Conservation (phyloP, 2,113 vertebrate genomes). For the Bos indicus region DNA sequence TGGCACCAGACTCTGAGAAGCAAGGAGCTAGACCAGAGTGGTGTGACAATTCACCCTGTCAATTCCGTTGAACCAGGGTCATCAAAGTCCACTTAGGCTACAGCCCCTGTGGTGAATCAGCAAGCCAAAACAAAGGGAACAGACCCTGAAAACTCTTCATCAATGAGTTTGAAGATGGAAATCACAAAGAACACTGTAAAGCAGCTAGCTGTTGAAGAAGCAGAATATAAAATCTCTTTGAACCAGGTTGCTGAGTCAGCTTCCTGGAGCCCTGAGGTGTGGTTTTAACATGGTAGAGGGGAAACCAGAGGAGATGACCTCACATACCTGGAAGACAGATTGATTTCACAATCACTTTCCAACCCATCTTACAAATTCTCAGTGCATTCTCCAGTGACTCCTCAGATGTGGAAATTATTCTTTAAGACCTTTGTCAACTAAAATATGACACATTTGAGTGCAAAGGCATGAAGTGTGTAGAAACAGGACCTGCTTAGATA, state of each 20-base stretch:
- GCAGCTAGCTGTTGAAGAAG: neutral
- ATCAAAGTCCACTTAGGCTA: neutral
- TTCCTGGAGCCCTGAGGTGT: slow-evolving; percentile 12
- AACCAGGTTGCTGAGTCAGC: neutral
- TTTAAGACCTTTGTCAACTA: neutral
- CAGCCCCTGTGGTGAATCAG: neutral
- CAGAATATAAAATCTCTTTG: slow-evolving; percentile 24
- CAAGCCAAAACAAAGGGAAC: neutral
- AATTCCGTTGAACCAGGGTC: neutral
- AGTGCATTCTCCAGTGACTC: neutral
- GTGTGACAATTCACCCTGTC: neutral
- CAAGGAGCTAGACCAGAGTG: neutral
- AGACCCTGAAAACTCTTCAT: neutral
- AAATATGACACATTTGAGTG: neutral
- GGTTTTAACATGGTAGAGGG: neutral
- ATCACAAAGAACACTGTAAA: neutral
- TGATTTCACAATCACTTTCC: slow-evolving; percentile 39
- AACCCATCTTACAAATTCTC: slow-evolving; percentile 41
- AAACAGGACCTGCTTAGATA: neutral
- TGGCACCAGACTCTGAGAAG: neutral
- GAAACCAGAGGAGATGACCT: slow-evolving; percentile 26
- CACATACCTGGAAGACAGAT: slow-evolving; percentile 34
- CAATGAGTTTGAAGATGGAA: neutral
- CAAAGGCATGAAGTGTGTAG: neutral
- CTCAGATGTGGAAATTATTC: neutral